These are phyloP conservation scores for Pelobates cultripes DNA, from an alignment of 2,797 vertebrate genomes.

Conservation along the genomic window DNA sequence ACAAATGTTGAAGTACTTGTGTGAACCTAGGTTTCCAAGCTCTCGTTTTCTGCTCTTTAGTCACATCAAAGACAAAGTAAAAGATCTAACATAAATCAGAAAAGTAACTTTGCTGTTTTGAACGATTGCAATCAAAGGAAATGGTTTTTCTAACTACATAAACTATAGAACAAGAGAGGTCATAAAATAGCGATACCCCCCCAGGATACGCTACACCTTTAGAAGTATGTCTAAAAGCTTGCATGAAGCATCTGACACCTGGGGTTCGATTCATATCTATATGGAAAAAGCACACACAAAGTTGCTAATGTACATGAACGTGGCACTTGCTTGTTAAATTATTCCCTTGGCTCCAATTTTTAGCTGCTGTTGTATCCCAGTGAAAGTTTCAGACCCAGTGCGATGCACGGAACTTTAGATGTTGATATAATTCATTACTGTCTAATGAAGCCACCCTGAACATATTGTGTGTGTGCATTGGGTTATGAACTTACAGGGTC, in stretches of 20 bases:
- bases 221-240: slow-evolving; percentile 86
- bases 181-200: slow-evolving; percentile 82
- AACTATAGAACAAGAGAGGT: slow-evolving; percentile 78
- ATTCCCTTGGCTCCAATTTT: slow-evolving; percentile 17
- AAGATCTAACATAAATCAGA: slow-evolving; percentile 85
- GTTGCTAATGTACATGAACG: slow-evolving; percentile 48
- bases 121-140: slow-evolving; percentile 86
- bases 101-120: slow-evolving; percentile 84
- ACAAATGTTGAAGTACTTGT: slow-evolving; percentile 53
- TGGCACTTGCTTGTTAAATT: slow-evolving; percentile 36
- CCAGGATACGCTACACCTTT: slow-evolving; percentile 82
- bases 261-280: slow-evolving; percentile 43
- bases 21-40: slow-evolving; percentile 48
- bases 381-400: slow-evolving; percentile 15
- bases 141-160: slow-evolving; percentile 84
- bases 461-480: too few relatives aligned
- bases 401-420: background rate
- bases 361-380: background rate
- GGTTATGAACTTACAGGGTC: too few relatives aligned
- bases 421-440: background rate
- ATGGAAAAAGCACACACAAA: slow-evolving; percentile 47
- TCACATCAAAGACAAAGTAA: slow-evolving; percentile 80
- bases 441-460: too few relatives aligned
- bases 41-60: slow-evolving; percentile 78
- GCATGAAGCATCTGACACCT: slow-evolving; percentile 68